Base-by-base conservation (phyloP, 2,113 vertebrate genomes). In the Setophaga kirtlandii region DNA sequence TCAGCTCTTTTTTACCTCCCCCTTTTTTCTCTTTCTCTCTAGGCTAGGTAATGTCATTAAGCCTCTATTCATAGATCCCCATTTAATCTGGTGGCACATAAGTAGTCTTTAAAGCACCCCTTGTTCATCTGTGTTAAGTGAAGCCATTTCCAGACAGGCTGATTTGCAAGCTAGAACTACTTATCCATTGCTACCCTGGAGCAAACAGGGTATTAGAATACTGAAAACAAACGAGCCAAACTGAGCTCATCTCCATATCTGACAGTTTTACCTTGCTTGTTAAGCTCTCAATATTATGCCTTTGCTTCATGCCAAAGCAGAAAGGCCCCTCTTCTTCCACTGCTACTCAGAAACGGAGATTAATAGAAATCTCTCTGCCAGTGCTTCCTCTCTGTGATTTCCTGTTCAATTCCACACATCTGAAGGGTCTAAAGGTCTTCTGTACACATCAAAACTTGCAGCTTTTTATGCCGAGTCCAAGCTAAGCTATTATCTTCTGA, bases 41-140 rank as follows among this genome's bases (percentile, higher is more conserved):
- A 93, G 92, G 70, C 86, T 64, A 83, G 60, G 46, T 96, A 96
- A 95, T 68, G 69, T 67, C 78, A 90, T 50, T 78, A 95, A 60
- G 80, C n/a, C 77, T 83, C 92, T 94, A 85, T 95, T 86, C 65
- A 88, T 93, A 90, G 92, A 94, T 90, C 52, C 83, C 41, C 47
- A 41, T 41, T 91, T 93, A 92, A 96, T 88, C 90, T 75, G 90
- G 64, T 18, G 56, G 50, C 44, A 68, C 46, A 86, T 86, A 92
- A 86, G 71, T 3, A 92, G 71, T 55, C 75, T 77, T 90, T 91
- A 89, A 90, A 86, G 60, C 85, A 92, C 62, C 52, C 68, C 63
- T 83, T 89, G 77, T 70, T 92, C 60, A 23, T n/a, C 21, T 25
- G 67, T 30, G 73, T 81, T 44, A 92, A 77, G 74, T 23, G 60